Conservation (phyloP, 2,113 vertebrate species). For the Ptilonorhynchus violaceus region DNA sequence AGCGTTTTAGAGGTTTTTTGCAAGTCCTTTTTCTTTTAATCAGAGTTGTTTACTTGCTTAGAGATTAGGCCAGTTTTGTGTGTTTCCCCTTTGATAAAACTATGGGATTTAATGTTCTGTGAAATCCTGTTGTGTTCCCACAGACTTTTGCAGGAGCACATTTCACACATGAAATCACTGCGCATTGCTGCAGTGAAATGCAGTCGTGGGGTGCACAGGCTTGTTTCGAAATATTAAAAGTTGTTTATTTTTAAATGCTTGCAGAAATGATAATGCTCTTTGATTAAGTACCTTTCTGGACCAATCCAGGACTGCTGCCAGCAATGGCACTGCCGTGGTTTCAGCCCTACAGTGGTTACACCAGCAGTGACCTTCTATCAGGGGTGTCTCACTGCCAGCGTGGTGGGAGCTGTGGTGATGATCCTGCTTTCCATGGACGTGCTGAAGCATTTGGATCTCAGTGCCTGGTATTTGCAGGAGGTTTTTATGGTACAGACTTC, state of each 20-base stretch:
- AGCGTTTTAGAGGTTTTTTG: not conserved
- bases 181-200: not conserved
- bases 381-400: rapidly evolving
- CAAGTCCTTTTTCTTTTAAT: constrained; percentile 3
- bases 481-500: not conserved
- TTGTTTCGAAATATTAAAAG: not conserved
- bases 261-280: not conserved
- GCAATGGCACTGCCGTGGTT: rapidly evolving
- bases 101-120: not conserved
- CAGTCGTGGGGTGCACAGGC: not conserved
- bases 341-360: not conserved
- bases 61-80: not conserved
- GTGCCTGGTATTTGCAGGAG: not conserved
- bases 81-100: not conserved
- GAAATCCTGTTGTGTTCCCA: not conserved
- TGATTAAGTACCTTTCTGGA: rapidly evolving
- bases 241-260: not conserved
- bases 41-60: not conserved
- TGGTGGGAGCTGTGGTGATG: rapidly evolving
- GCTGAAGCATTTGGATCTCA: not conserved
- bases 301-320: not conserved
- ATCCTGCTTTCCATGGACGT: not conserved
- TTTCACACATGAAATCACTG: not conserved
- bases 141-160: not conserved
- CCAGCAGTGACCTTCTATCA: not conserved